These are phyloP conservation scores for Dyspetes luteomarginatus DNA, from an alignment of 2,888 invertebrate genomes.

Conservation along the genomic window DNA sequence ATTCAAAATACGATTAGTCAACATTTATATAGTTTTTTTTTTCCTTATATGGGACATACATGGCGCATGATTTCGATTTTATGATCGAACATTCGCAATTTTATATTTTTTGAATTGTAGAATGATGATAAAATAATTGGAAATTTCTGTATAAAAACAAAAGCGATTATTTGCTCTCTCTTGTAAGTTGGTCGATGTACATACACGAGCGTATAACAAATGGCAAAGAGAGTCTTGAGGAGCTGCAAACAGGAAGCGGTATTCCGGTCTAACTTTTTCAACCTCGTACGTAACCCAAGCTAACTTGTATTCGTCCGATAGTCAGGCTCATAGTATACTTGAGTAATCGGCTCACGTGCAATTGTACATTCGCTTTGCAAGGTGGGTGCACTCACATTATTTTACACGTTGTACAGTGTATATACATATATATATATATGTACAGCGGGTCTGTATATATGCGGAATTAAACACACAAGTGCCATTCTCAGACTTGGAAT, in stretches of 20 bases:
- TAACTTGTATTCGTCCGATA: conserved; percentile 35
- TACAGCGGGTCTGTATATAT: background rate
- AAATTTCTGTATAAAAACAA: conserved; percentile 2
- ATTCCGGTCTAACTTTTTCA: conserved; percentile 68
- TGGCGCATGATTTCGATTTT: background rate
- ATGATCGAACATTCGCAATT: background rate
- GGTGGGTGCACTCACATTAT: conserved; percentile 50
- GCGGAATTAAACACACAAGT: background rate
- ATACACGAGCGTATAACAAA: background rate
- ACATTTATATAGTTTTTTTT: background rate
- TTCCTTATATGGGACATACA: background rate
- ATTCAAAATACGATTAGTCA: too few species aligned
- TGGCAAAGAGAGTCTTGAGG: conserved; percentile 4
- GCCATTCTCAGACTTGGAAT: background rate
- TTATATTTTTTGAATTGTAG: background rate
- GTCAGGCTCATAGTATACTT: conserved; percentile 34
- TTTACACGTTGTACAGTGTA: background rate
- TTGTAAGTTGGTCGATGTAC: background rate
- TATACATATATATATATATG: background rate
- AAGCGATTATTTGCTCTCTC: background rate
- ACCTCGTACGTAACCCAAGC: conserved; percentile 45
- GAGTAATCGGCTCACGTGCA: conserved; percentile 63
- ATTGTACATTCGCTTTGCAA: conserved; percentile 45
- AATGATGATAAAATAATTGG: background rate
- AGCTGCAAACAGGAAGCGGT: conserved; percentile 64